Evolutionary conservation across 2,113 vertebrate species (phyloP).

Genomic region (Hucho hucho): DNA sequence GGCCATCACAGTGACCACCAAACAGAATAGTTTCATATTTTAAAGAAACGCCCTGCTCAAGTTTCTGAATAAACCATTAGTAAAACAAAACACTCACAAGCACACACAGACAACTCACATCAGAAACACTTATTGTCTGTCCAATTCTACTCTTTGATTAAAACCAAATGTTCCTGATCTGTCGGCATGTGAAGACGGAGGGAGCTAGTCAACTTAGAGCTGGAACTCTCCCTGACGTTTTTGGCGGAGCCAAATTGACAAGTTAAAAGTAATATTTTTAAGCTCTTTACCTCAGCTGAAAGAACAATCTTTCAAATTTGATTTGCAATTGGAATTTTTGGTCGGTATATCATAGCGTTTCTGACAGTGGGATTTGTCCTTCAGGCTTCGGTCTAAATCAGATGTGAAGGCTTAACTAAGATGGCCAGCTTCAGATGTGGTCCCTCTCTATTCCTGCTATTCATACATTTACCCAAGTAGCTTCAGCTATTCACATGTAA

Average conservation of each 20-base stretch:
- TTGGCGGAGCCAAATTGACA: not conserved
- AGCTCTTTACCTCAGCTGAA: slow-evolving; percentile 4
- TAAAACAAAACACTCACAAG: slow-evolving; percentile 27
- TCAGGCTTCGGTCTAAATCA: not conserved
- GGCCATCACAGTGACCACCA: slow-evolving; percentile 2
- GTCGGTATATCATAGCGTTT: not conserved
- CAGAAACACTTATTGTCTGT: slow-evolving; percentile 35
- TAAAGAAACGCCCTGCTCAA: slow-evolving; percentile 49
- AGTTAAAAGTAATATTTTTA: not conserved
- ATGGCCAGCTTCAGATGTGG: slow-evolving; percentile 6
- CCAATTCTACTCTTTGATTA: slow-evolving; percentile 38
- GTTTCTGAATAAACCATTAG: slow-evolving; percentile 61
- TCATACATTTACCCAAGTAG: not conserved
- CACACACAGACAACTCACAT: slow-evolving; percentile 19
- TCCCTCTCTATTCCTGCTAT: not conserved
- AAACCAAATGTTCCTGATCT: slow-evolving; percentile 56
- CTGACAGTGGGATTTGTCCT: slow-evolving; percentile 7
- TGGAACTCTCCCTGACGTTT: not conserved
- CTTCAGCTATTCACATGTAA: slow-evolving; percentile 1
- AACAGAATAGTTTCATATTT: slow-evolving; percentile 44
- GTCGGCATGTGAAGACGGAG: slow-evolving; percentile 9
- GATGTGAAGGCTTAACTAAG: slow-evolving; percentile 5
- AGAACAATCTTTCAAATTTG: not conserved
- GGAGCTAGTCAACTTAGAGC: too few relatives aligned
- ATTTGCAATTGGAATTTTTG: not conserved